These are phyloP conservation scores for Antidorcas marsupialis DNA, from an alignment of 2,113 vertebrate species.

Conservation along the genomic window DNA sequence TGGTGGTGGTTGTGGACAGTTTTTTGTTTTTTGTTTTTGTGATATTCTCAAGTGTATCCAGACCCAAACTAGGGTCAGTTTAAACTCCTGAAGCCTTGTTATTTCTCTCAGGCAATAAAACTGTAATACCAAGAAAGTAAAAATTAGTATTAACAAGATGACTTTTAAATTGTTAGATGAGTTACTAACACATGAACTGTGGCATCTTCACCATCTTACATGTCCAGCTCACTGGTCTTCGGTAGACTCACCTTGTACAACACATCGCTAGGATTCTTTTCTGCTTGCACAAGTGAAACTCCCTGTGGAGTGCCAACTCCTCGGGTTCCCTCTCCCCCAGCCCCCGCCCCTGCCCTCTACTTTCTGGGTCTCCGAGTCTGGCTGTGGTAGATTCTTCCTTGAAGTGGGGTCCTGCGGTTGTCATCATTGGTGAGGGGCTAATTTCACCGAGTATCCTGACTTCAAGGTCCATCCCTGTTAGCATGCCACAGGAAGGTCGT, in stretches of 20 bases:
- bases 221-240: too few species aligned
- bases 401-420: background rate
- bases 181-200: too few species aligned
- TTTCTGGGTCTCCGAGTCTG: background rate
- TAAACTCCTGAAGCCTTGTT: background rate
- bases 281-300: background rate
- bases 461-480: background rate
- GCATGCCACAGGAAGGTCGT: background rate
- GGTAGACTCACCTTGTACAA: fast-evolving
- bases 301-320: background rate
- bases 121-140: too few species aligned
- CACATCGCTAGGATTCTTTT: background rate
- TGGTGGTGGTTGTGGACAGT: background rate
- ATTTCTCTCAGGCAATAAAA: background rate
- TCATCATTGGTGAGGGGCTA: background rate
- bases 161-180: too few species aligned
- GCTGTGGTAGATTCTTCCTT: background rate
- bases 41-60: background rate
- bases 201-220: too few species aligned
- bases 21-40: background rate
- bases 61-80: background rate
- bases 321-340: background rate
- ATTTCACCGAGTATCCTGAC: background rate
- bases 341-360: background rate
- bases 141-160: too few species aligned